Conservation (phyloP, 2,113 vertebrate species). For the Grammomys dolichurus region DNA sequence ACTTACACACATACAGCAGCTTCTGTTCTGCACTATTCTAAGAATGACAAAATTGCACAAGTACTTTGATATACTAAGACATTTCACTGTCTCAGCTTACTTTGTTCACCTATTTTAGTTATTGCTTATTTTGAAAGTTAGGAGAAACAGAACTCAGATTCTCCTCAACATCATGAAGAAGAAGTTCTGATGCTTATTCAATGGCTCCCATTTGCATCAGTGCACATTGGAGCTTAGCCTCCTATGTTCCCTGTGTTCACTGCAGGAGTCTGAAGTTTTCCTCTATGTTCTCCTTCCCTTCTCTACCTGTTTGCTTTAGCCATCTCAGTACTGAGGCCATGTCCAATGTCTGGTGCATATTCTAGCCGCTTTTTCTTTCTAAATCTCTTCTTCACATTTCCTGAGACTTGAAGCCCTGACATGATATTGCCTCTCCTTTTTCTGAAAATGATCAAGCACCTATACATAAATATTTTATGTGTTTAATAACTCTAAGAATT, state of each 20-base stretch:
- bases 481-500: constrained; percentile 33
- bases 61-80: background rate
- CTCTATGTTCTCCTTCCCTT: background rate
- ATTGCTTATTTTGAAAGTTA: background rate
- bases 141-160: background rate
- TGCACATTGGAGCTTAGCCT: background rate
- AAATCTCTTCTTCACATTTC: too few relatives aligned
- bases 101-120: background rate
- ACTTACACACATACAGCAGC: background rate
- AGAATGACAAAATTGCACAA: background rate
- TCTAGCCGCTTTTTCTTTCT: background rate
- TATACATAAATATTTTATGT: constrained; percentile 21
- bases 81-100: background rate
- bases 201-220: background rate
- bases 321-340: rapidly evolving
- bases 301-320: background rate
- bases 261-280: background rate
- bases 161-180: background rate
- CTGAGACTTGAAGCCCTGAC: background rate
- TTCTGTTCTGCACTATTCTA: background rate
- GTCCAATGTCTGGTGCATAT: rapidly evolving
- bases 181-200: background rate
- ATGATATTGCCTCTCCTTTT: background rate
- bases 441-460: background rate
- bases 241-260: background rate